Evolutionary conservation across 1,140 invertebrate species (phyloP).

Genomic region (Lucilia sericata): DNA sequence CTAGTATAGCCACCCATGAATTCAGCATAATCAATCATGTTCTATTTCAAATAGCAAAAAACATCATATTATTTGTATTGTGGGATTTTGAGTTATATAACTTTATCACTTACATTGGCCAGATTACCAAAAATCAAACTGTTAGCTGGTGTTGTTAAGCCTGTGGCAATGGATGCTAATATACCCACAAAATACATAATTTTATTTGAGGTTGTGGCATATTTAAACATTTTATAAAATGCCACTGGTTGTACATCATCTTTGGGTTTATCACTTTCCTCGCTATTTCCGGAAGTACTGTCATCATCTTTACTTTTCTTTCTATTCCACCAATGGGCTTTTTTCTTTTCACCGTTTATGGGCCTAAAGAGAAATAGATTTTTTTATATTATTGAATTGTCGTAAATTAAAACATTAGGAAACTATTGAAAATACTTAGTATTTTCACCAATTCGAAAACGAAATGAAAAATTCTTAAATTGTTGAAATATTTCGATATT

Average conservation of each 20-base stretch:
- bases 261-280: slow-evolving; percentile 48
- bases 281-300: neutral
- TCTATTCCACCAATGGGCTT: neutral
- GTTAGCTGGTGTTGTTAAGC: slow-evolving; percentile 75
- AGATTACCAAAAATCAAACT: slow-evolving; percentile 78
- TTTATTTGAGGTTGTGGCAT: slow-evolving; percentile 70
- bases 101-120: slow-evolving; percentile 68
- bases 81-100: neutral
- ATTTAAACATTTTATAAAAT: slow-evolving; percentile 59
- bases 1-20: neutral
- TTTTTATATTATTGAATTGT: too few species aligned
- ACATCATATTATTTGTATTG: slow-evolving; percentile 9
- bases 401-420: too few species aligned
- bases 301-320: neutral
- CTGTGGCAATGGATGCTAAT: slow-evolving; percentile 72
- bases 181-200: slow-evolving; percentile 72
- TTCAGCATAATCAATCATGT: slow-evolving; percentile 45
- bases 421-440: too few species aligned
- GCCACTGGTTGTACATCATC: slow-evolving; percentile 56
- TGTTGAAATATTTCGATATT: too few species aligned
- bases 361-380: neutral
- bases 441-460: too few species aligned
- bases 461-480: too few species aligned
- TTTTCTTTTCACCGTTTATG: slow-evolving; percentile 39
- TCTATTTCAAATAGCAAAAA: slow-evolving; percentile 29